Conservation (phyloP, 2,797 vertebrate species). For the Muscicapa striata region DNA sequence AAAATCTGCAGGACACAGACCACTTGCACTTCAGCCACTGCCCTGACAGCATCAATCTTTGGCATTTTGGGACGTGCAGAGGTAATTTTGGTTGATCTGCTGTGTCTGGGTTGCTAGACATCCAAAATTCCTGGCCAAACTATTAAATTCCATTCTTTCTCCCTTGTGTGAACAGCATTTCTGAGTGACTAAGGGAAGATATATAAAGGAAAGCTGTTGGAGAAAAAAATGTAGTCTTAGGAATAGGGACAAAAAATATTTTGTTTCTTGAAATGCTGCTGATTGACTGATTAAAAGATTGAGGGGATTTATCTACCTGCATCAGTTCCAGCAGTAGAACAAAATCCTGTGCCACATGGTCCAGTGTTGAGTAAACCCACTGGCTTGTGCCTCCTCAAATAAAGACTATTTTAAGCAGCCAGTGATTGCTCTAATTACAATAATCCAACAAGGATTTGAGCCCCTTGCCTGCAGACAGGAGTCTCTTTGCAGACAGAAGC, state of each 20-base stretch:
- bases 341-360: background rate
- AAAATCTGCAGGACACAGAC: background rate
- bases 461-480: background rate
- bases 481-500: background rate
- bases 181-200: background rate
- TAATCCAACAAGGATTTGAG: background rate
- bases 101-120: background rate
- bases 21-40: background rate
- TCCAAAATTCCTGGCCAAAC: background rate
- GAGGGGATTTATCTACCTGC: background rate
- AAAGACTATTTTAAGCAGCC: background rate
- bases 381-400: background rate
- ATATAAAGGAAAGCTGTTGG: background rate
- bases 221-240: background rate
- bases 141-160: background rate
- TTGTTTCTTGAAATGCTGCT: background rate
- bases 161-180: background rate
- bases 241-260: background rate
- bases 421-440: background rate
- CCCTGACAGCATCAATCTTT: background rate
- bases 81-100: background rate
- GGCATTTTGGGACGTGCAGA: background rate
- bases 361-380: background rate
- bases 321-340: background rate
- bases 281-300: background rate